Evolutionary conservation across 2,888 invertebrate species (phyloP), one percentile per base, ranked within the genome.

Genomic region (Mechanitis messenoides): DNA sequence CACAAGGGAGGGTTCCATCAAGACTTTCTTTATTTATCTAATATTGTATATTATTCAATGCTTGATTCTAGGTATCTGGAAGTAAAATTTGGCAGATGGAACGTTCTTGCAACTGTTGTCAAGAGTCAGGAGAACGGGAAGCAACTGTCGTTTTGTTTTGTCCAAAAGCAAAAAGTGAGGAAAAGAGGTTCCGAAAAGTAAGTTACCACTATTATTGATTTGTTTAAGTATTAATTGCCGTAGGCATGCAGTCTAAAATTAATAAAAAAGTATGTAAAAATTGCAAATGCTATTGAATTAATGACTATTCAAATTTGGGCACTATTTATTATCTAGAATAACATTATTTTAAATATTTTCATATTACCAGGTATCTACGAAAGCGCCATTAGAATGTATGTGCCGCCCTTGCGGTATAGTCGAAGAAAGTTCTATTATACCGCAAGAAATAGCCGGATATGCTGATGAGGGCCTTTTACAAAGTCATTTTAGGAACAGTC

Each of bases 61-160:
- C 9, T 9, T 7, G 3, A 42, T 70, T 77, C 60, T 67, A 97
- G 97, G 97, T 97, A 6, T 97, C 97, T 45, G 97, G 97, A 5
- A 97, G 96, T 72, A 97, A 97, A 92, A 95, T 97, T 79, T 97
- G 97, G 97, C 97, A 97, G 92, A 97, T 97, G 94, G 97, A 97
- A 83, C 91, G 97, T 38, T 96, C 96, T 1, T 97, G 97, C 78
- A 97, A 97, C 93, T 98, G 97, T 81, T 98, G 97, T 78, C 97
- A 97, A 84, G 97, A 97, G 81, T 96, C 96, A 71, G 97, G 97
- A 3, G 96, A 97, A 86, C 91, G 97, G 69, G 97, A 97, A 84
- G 97, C 97, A 1, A 94, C 94, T 28, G 96, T 97, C 9, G 94
- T 96, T 6, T 85, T 97, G 38, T 95, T 94, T 80, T 98, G 97